These are phyloP conservation scores for Balanococcus diminutus DNA, from an alignment of 2,888 invertebrate species.

Conservation along the genomic window DNA sequence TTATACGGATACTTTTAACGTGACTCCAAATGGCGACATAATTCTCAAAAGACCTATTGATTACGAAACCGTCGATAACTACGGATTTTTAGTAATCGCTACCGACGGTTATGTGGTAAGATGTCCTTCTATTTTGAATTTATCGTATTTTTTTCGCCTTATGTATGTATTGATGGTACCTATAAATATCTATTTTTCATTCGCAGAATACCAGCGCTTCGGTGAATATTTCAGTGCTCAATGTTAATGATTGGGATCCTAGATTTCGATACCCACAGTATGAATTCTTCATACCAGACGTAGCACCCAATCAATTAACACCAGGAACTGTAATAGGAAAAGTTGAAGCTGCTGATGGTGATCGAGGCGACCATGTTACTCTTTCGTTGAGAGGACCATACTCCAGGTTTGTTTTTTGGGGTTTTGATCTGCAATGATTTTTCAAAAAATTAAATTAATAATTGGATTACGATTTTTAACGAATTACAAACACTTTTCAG, in stretches of 20 bases:
- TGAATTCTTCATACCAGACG: slow-evolving; percentile 71
- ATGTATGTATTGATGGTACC: background rate
- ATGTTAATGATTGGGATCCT: slow-evolving; percentile 94
- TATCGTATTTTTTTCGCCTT: background rate
- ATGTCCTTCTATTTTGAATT: background rate
- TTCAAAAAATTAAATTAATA: background rate
- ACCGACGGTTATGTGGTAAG: slow-evolving; percentile 78
- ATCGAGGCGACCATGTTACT: slow-evolving; percentile 75
- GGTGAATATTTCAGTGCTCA: slow-evolving; percentile 79
- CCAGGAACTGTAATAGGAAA: slow-evolving; percentile 61
- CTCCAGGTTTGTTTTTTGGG: slow-evolving; percentile 65
- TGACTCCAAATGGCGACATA: slow-evolving; percentile 80
- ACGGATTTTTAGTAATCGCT: slow-evolving; percentile 80
- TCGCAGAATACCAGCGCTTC: slow-evolving; percentile 82
- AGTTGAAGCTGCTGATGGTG: slow-evolving; percentile 87
- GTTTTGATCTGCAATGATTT: too few species aligned
- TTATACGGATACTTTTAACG: slow-evolving; percentile 75
- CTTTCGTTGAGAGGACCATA: slow-evolving; percentile 75
- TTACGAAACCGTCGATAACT: slow-evolving; percentile 75
- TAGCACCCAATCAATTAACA: slow-evolving; percentile 59
- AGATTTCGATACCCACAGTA: slow-evolving; percentile 86
- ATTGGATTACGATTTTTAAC: slow-evolving; percentile 55
- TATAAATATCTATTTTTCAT: slow-evolving; percentile 51
- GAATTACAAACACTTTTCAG: too few species aligned
- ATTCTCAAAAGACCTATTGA: slow-evolving; percentile 76